Evolutionary conservation across 2,113 vertebrate species (phyloP), one percentile per base, ranked within the genome.

Genomic region (Arenaria interpres): DNA sequence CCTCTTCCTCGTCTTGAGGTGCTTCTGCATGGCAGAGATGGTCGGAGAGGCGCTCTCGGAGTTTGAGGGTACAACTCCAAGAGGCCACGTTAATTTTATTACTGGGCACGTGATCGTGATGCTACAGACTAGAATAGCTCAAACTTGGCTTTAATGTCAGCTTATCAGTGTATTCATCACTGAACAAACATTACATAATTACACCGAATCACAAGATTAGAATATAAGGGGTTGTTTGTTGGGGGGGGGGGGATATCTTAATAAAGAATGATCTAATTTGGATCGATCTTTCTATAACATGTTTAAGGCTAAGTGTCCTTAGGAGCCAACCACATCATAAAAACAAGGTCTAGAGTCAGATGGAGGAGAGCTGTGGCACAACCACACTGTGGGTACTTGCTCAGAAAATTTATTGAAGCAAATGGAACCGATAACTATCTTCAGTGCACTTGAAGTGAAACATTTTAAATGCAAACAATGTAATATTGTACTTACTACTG

Each of bases 111-210:
- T 50, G 60, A 96, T 96, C 63, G 76, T 95, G 95, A 54, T 48
- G 76, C 68, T 96, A 69, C 63, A 77, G 83, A 95, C 93, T 85
- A 90, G 96, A 92, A 94, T 85, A 80, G 73, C 89, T 97, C 95
- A 94, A 94, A 95, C 33, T 96, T 94, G 45, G 21, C 57, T 97
- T 96, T 95, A 97, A 97, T 96, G 79, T 96, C 94, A 97, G 51
- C 46, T 45, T 96, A 88, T 97, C 90, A 82, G 88, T 41, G 79
- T 91, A 93, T 93, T 96, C 90, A 93, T 82, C 62, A 74, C 56
- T 72, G 71, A 96, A 72, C 80, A 32, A 97, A 39, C 89, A 95
- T 97, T 96, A 94, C 92, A 85, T 86, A 98, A 97, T 97, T 97
- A 92, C 18, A 91, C 75, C 43, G 79, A 96, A 94, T 97, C 94